These are phyloP conservation scores for Eleutherodactylus coqui DNA, from an alignment of 2,797 vertebrate species.

Conservation along the genomic window DNA sequence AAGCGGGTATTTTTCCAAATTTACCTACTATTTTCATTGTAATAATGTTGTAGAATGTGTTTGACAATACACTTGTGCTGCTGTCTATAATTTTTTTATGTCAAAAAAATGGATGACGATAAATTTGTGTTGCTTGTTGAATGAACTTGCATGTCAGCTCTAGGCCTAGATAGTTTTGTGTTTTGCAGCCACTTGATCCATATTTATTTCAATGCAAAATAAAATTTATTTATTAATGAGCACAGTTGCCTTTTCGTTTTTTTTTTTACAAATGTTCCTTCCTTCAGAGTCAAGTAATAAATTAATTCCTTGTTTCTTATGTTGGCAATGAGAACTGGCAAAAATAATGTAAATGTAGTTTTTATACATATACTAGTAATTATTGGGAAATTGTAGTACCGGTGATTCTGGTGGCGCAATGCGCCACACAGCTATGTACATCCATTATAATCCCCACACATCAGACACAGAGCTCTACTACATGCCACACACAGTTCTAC, in stretches of 20 bases:
- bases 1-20: constrained; percentile 60
- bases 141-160: constrained; percentile 97
- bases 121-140: constrained; percentile 93
- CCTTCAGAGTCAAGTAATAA: not conserved
- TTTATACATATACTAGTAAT: not conserved
- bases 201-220: constrained; percentile 72
- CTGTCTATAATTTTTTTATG: constrained; percentile 84
- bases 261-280: not conserved
- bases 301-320: not conserved
- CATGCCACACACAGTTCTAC: no score
- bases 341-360: not conserved
- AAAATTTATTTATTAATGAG: constrained; percentile 71
- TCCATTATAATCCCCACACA: no score
- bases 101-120: constrained; percentile 87
- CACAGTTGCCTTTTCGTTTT: constrained; percentile 68
- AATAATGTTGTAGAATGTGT: constrained; percentile 66
- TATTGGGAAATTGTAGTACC: no score
- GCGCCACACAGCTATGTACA: no score
- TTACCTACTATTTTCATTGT: constrained; percentile 62
- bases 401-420: no score
- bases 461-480: no score
- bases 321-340: not conserved
- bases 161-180: constrained; percentile 93
- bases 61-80: constrained; percentile 75
- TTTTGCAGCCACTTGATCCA: constrained; percentile 81